Conservation (phyloP, 2,797 vertebrate species). For the Myotis planiceps region DNA sequence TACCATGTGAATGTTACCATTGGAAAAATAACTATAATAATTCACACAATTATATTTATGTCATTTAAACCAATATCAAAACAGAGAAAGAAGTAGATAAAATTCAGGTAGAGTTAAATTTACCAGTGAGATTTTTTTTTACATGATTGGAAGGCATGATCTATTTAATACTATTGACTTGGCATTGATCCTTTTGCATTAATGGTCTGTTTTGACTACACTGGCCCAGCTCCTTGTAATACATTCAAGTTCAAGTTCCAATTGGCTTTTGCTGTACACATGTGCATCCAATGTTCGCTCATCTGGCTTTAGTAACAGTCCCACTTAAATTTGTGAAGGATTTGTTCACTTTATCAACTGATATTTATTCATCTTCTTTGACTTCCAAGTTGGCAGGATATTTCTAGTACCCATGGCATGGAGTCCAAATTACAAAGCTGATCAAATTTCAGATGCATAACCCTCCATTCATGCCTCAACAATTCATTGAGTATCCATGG, state of each 20-base stretch:
- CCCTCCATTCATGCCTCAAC: background rate
- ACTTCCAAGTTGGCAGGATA: slow-evolving; percentile 35
- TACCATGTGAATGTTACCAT: background rate
- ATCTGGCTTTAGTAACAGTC: slow-evolving; percentile 43
- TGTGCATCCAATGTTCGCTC: background rate
- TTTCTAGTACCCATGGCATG: background rate
- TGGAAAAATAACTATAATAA: background rate
- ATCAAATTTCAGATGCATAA: background rate
- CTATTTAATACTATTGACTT: slow-evolving; percentile 21
- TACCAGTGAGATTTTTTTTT: background rate
- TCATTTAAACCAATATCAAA: background rate
- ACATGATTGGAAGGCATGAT: background rate
- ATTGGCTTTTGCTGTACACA: slow-evolving; percentile 20
- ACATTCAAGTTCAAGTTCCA: slow-evolving; percentile 63
- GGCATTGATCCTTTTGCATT: background rate
- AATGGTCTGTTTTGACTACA: background rate
- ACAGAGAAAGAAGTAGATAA: background rate
- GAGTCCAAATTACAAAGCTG: background rate
- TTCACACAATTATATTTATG: background rate
- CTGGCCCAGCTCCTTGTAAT: slow-evolving; percentile 50
- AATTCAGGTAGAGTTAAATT: background rate
- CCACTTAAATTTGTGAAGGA: slow-evolving; percentile 65
- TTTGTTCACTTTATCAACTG: slow-evolving; percentile 64
- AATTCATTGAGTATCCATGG: background rate
- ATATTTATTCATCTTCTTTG: slow-evolving; percentile 64